Evolutionary conservation across 2,888 invertebrate species (phyloP), one percentile per base, ranked within the genome.

Genomic region (Mellilla xanthometata): DNA sequence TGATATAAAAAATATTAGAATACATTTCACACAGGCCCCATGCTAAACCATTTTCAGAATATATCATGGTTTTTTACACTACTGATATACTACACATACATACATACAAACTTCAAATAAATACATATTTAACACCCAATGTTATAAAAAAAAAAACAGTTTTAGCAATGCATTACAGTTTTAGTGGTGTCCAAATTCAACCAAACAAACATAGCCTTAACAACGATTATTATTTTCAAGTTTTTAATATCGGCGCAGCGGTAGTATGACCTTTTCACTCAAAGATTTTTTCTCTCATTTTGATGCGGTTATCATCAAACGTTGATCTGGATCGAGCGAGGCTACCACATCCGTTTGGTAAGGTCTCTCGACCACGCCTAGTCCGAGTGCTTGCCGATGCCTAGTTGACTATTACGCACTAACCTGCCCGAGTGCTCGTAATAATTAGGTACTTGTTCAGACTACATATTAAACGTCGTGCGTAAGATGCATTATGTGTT

Each of bases 231-330:
- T 77, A 81, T 80, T 82, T 76, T 67, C 60, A 76, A 81, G 73
- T 80, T 81, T 77, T 81, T 77, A 85, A 83, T 83, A 76, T 78
- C 73, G 74, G 62, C 68, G 57, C 72, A 70, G 76, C 70, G 63
- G 70, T 71, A 61, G 72, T 47, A 63, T 85, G 87, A 87, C 88
- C 87, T 88, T 88, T 88, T 86, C 84, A 80, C 81, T 87, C 83
- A 78, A 69, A 56, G 68, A 65, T 70, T 59, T 72, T 75, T 70
- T 70, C 64, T 63, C 68, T 76, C 3, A 24, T 74, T 80, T 74
- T 70, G 77, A 76, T 72, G 70, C 70, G 68, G 73, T 83, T 84
- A 85, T 85, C 83, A 76, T 80, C 78, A 74, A 74, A 74, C 72
- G 70, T 70, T 60, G 79, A 83, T 82, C 81, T 77, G 80, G 71